Evolutionary conservation across 2,888 invertebrate species (phyloP).

Genomic region (Erebia epiphron): DNA sequence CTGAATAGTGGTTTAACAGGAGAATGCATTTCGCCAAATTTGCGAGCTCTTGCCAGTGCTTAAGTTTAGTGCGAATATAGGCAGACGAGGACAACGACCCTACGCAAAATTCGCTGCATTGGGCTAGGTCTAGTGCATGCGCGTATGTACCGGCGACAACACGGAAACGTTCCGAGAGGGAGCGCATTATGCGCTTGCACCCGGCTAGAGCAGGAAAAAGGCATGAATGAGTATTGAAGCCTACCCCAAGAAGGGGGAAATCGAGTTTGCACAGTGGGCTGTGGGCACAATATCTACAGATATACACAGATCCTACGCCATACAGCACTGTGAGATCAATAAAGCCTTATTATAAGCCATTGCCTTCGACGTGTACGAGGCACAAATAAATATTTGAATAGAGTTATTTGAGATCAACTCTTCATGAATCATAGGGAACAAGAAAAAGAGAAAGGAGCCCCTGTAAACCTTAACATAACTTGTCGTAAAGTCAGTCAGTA

Average conservation of each 20-base stretch:
- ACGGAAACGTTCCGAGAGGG: slow-evolving; percentile 71
- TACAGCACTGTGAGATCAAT: slow-evolving; percentile 67
- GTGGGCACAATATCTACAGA: slow-evolving; percentile 69
- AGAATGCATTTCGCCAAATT: slow-evolving; percentile 28
- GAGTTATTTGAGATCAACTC: not conserved
- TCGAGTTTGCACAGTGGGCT: slow-evolving; percentile 75
- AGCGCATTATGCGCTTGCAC: slow-evolving; percentile 61
- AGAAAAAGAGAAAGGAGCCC: not conserved
- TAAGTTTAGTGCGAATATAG: slow-evolving; percentile 46
- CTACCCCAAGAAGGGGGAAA: slow-evolving; percentile 81
- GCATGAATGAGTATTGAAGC: slow-evolving; percentile 82
- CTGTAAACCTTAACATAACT: not conserved
- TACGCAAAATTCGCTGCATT: slow-evolving; percentile 84
- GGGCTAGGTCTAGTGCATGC: slow-evolving; percentile 82
- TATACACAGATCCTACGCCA: slow-evolving; percentile 64
- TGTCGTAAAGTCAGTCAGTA: not conserved
- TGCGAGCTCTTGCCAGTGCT: slow-evolving; percentile 36
- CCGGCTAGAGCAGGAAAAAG: slow-evolving; percentile 72
- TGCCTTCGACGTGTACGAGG: slow-evolving; percentile 44
- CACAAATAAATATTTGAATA: not conserved
- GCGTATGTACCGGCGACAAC: slow-evolving; percentile 75
- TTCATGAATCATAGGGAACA: not conserved
- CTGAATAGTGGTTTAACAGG: slow-evolving; percentile 23
- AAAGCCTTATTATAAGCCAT: slow-evolving; percentile 42
- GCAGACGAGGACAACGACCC: slow-evolving; percentile 74